Percentiles rank a stretch among this genome's conserved stretches.
Conservation (phyloP, 2,888 invertebrate species). For the Torymus auratus region DNA sequence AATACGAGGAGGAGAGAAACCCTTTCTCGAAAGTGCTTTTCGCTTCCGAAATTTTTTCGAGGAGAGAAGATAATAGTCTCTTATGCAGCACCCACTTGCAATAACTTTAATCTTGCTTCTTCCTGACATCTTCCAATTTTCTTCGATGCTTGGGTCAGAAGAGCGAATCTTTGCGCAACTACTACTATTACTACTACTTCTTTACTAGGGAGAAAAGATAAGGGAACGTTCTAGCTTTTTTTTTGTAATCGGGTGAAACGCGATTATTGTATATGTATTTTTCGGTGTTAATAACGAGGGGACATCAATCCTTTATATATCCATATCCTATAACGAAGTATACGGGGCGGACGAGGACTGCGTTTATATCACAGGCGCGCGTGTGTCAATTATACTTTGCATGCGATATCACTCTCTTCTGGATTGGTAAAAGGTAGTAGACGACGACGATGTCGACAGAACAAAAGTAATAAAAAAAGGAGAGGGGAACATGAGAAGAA, state of each 20-base stretch:
- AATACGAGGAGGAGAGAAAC: not conserved
- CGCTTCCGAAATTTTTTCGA: slow-evolving; percentile 18
- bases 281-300: slow-evolving; percentile 36
- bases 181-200: slow-evolving; percentile 4
- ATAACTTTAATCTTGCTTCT: slow-evolving; percentile 55
- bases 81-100: slow-evolving; percentile 36
- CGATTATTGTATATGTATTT: slow-evolving; percentile 47
- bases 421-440: not conserved
- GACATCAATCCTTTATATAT: slow-evolving; percentile 36
- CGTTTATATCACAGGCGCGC: slow-evolving; percentile 45
- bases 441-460: not conserved
- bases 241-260: slow-evolving; percentile 40
- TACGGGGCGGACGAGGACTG: slow-evolving; percentile 37
- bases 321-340: slow-evolving; percentile 53
- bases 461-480: not conserved
- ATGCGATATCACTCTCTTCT: slow-evolving; percentile 27
- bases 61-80: slow-evolving; percentile 14
- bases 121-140: slow-evolving; percentile 53
- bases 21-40: slow-evolving; percentile 39
- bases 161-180: slow-evolving; percentile 33
- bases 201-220: not conserved
- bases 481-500: slow-evolving; percentile 10
- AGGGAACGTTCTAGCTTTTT: not conserved
- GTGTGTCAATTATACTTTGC: slow-evolving; percentile 55
- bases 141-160: slow-evolving; percentile 42